Evolutionary conservation across 2,888 invertebrate species (phyloP), one percentile per base, ranked within the genome.

Genomic region (Perizoma affinitatum): DNA sequence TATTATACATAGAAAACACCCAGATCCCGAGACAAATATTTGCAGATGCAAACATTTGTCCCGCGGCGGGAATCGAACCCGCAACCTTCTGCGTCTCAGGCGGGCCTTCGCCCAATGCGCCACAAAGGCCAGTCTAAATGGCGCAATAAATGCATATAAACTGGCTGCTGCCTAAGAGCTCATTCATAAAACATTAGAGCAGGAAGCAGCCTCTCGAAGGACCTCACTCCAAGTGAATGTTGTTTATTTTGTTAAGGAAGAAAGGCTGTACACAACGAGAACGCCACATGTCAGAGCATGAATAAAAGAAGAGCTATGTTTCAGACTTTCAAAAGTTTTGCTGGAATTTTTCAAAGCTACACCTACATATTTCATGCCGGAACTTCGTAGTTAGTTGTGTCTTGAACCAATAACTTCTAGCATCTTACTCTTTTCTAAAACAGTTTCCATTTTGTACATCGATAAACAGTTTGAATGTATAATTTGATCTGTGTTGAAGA

Each of bases 181-280:
- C 87, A 89, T 91, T 86, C 87, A 90, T 90, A 90, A 90, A 85
- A 88, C 90, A 90, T 90, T 78, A 83, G 82, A 71, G 74, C 74
- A 76, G 79, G 82, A 73, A 78, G 81, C 82, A 83, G 78, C 70
- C 79, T 88, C 88, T 90, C 88, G 90, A 90, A 91, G 90, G 87
- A 89, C 83, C 80, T 82, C 86, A 87, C 87, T 90, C 82, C 84
- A 84, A 87, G 90, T 86, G 88, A 88, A 88, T 84, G 88, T 88
- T 89, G 86, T 92, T 92, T 92, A 91, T 90, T 92, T 90, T 88
- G 90, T 90, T 91, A 86, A 74, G 76, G 78, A 89, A 90, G 90
- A 91, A 90, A 90, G 88, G 85, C 80, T 87, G 88, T 83, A 83
- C 83, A 90, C 88, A 86, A 84, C 85, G 81, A 73, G 85, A 83